Conservation (phyloP, 2,888 invertebrate genomes). For the Scotopteryx bipunctaria region DNA sequence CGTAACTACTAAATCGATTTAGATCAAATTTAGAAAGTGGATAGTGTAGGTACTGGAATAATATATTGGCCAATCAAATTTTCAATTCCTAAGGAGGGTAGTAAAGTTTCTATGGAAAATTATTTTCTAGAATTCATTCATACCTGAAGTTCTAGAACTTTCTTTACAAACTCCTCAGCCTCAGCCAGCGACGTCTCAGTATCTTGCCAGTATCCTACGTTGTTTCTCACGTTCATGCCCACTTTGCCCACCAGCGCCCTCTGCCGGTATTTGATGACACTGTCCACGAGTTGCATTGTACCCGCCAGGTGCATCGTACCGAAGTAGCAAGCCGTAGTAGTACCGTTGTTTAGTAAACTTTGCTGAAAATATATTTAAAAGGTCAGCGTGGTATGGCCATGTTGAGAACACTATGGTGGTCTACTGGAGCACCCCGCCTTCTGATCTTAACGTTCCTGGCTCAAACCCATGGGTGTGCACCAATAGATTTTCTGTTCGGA, state of each 20-base stretch:
- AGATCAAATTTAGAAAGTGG: too few species aligned
- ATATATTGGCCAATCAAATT: too few species aligned
- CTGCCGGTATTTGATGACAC: conserved; percentile 87
- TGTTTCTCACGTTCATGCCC: conserved; percentile 86
- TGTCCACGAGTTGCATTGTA: conserved; percentile 87
- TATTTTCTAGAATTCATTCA: conserved; percentile 26
- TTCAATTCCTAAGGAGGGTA: too few species aligned
- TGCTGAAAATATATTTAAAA: conserved; percentile 79
- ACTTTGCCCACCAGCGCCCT: conserved; percentile 94
- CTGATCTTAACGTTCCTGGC: too few species aligned
- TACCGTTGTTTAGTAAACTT: conserved; percentile 89
- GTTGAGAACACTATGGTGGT: too few species aligned
- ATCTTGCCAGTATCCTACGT: conserved; percentile 85
- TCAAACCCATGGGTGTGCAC: too few species aligned
- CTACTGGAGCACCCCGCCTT: too few species aligned
- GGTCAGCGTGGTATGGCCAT: too few species aligned
- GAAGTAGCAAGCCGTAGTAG: conserved; percentile 96
- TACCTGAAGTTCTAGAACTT: conserved; percentile 82
- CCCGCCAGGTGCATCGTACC: conserved; percentile 90
- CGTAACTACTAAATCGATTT: too few species aligned
- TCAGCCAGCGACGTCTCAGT: conserved; percentile 84
- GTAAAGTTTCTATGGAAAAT: too few species aligned
- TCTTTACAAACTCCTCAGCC: conserved; percentile 85
- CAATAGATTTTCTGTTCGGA: too few species aligned
- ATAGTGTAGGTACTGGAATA: too few species aligned